Percentiles rank a stretch among this genome's conserved stretches.
phyloP scores from a whole-genome alignment of 2,888 invertebrate genomes.

The Imbricaverruca yamaguchii region DNA sequence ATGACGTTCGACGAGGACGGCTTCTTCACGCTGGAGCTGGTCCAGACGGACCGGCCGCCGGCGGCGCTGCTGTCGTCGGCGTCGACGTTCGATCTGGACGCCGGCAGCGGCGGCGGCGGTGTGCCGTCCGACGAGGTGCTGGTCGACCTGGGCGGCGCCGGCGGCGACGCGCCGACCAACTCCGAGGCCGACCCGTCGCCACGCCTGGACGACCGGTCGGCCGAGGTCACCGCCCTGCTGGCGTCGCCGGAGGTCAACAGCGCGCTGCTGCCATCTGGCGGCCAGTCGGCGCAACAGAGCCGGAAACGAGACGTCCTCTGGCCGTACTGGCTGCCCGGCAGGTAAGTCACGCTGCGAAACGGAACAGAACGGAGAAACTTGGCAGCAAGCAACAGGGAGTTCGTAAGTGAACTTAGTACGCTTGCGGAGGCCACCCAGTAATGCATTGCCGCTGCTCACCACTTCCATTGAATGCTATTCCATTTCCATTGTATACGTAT shows the following conservation, averaged over 20 bases:
- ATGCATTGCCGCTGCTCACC: too few relatives aligned
- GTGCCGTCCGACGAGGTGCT: background rate
- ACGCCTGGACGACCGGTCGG: background rate
- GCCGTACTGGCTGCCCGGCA: background rate
- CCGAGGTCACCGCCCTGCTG: background rate
- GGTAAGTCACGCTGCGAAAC: background rate
- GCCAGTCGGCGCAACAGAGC: background rate
- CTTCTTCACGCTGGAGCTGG: slow-evolving; percentile 6
- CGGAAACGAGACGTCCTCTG: background rate
- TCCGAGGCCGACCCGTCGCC: background rate
- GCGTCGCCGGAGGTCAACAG: background rate
- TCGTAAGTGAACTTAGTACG: too few relatives aligned
- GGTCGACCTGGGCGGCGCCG: background rate
- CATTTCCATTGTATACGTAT: too few relatives aligned
- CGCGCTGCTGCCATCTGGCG: slow-evolving; percentile 3
- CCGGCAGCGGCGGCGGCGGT: too few relatives aligned
- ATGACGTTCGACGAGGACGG: slow-evolving; percentile 17
- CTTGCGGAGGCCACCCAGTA: too few relatives aligned
- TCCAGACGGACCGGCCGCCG: background rate
- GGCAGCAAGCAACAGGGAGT: too few relatives aligned
- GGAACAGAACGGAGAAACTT: too few relatives aligned
- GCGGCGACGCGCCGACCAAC: background rate
- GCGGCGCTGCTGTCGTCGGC: background rate
- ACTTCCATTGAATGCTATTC: too few relatives aligned
- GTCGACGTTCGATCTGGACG: background rate